phyloP scores from a whole-genome alignment of 2,113 vertebrate genomes.

The Gallinago paraguaiae region DNA sequence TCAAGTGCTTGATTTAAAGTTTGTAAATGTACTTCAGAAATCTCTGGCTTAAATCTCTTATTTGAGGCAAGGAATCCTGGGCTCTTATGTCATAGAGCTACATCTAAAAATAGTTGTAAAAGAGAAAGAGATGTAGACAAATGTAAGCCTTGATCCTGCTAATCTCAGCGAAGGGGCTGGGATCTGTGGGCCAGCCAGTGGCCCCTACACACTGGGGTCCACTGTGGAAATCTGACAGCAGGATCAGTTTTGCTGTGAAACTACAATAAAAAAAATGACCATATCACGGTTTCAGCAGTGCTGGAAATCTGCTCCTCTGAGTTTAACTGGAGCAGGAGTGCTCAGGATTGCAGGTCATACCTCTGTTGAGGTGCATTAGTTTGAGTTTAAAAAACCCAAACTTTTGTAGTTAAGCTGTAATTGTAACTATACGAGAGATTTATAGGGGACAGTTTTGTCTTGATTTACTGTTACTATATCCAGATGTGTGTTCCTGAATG shows the following conservation, averaged over 20 bases:
- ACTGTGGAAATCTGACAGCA: neutral
- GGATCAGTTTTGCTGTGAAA: neutral
- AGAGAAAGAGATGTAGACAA: neutral
- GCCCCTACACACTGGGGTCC: neutral
- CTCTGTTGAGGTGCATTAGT: fast-evolving
- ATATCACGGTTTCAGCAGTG: neutral
- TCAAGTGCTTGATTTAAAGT: neutral
- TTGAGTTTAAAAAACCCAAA: neutral
- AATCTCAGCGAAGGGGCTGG: neutral
- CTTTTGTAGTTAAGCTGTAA: neutral
- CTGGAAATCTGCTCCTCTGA: neutral
- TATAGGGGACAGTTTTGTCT: neutral
- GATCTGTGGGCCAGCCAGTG: neutral
- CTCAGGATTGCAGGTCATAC: neutral
- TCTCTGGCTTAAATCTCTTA: neutral
- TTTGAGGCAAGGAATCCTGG: neutral
- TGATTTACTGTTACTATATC: neutral
- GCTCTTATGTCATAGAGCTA: neutral
- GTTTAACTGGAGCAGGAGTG: neutral
- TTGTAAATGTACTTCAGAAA: neutral
- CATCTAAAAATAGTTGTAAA: neutral
- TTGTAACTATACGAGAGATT: neutral
- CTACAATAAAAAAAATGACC: neutral
- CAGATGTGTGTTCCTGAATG: neutral
- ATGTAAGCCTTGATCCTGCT: neutral